Percentiles rank a stretch among this genome's conserved stretches.
These are phyloP conservation scores for Sceloporus undulatus DNA, from an alignment of 2,113 vertebrate genomes.

Conservation along the genomic window DNA sequence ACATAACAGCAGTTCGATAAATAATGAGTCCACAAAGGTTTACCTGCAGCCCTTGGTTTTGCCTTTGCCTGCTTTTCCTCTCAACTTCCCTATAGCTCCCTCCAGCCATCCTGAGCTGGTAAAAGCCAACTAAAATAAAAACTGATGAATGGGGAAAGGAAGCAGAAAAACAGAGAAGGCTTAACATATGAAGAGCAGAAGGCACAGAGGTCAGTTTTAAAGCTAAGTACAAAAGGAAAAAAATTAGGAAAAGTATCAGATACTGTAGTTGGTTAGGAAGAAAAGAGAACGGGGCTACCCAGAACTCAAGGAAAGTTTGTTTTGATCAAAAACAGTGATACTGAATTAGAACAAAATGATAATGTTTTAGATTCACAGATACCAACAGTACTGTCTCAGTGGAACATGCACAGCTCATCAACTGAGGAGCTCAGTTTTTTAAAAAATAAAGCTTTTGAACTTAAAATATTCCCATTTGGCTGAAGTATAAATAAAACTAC, in stretches of 20 bases:
- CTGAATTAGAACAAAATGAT: not conserved
- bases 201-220: slow-evolving; percentile 71
- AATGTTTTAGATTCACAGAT: slow-evolving; percentile 25
- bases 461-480: slow-evolving; percentile 10
- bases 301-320: slow-evolving; percentile 29
- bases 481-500: not conserved
- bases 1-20: slow-evolving; percentile 65
- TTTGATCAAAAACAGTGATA: slow-evolving; percentile 22
- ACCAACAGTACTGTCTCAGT: not conserved
- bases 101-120: slow-evolving; percentile 83
- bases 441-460: not conserved
- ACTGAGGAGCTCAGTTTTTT: not conserved
- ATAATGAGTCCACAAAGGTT: slow-evolving; percentile 72
- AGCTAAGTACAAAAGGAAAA: slow-evolving; percentile 75
- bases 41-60: slow-evolving; percentile 81
- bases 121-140: slow-evolving; percentile 81
- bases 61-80: slow-evolving; percentile 76
- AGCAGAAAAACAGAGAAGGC: slow-evolving; percentile 70
- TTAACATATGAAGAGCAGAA: slow-evolving; percentile 74
- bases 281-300: slow-evolving; percentile 52
- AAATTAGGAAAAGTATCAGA: slow-evolving; percentile 75
- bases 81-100: slow-evolving; percentile 80
- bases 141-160: slow-evolving; percentile 80
- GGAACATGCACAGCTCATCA: not conserved
- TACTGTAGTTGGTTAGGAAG: slow-evolving; percentile 50